Evolutionary conservation across 2,888 invertebrate genomes (phyloP), one percentile per base, ranked within the genome.

Genomic region (Timema podura): DNA sequence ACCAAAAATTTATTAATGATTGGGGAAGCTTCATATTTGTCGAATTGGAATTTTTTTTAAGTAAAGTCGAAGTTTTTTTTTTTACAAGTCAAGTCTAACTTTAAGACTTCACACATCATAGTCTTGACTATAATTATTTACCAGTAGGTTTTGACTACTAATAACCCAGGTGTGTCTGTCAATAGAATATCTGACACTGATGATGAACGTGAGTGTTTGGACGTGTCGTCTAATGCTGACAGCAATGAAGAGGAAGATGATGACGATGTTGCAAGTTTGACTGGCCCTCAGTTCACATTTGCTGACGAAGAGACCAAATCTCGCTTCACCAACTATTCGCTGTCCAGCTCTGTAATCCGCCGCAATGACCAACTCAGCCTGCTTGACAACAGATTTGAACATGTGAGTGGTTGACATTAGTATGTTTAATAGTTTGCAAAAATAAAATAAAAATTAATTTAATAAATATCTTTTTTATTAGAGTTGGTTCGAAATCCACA

Each of bases 271-370:
- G 81, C 78, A 0, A 83, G 83, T 10, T 79, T 83, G 5, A 80
- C 83, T 67, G 82, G 82, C 10, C 81, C 83, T 0, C 78, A 81
- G 69, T 83, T 81, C 70, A 78, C 80, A 2, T 84, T 85, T 74
- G 79, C 77, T 70, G 86, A 88, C 64, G 91, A 91, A 75, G 95
- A 96, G 80, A 91, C 91, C 0, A 93, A 90, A 79, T 93, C 96
- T 0, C 85, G 91, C 9, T 96, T 96, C 81, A 96, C 97, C 0
- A 91, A 93, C 76, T 97, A 96, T 81, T 96, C 96, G 0, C 91
- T 97, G 91, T 91, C 92, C 0, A 96, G 96, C 47, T 96, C 95
- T 75, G 92, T 96, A 1, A 92, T 97, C 45, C 83, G 87, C 15
- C 86, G 97, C 68, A 96, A 94, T 81, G 88, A 94, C 68, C 92